Conservation (phyloP, 2,888 invertebrate genomes). For the Diarsia brunnea region DNA sequence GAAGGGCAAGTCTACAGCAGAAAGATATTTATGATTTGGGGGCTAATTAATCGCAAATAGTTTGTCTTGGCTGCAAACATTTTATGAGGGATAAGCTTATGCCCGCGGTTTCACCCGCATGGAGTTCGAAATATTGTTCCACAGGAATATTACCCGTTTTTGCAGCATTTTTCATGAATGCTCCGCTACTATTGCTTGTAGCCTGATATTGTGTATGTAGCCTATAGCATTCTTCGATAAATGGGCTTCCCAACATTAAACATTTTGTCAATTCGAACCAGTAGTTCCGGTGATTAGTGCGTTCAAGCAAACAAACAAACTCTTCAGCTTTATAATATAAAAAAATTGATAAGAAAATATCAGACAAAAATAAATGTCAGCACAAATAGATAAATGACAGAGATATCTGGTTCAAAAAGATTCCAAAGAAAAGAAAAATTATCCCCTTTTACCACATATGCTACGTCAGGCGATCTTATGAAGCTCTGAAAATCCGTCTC, state of each 20-base stretch:
- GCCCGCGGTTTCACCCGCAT: too few relatives aligned
- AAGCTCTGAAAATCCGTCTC: constrained; percentile 90
- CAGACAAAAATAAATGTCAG: not conserved
- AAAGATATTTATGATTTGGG: not conserved
- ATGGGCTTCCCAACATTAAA: too few relatives aligned
- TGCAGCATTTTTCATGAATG: too few relatives aligned
- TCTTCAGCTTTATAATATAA: too few relatives aligned
- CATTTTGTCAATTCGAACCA: too few relatives aligned
- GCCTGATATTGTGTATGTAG: too few relatives aligned
- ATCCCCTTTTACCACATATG: constrained; percentile 58
- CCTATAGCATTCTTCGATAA: too few relatives aligned
- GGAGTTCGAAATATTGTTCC: too few relatives aligned
- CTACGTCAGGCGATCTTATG: constrained; percentile 79
- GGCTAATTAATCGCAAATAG: not conserved
- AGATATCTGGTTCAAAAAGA: not conserved
- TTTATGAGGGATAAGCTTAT: not conserved
- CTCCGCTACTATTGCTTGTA: too few relatives aligned
- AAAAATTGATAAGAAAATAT: not conserved
- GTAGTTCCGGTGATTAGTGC: too few relatives aligned
- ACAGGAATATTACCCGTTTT: too few relatives aligned
- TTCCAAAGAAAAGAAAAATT: constrained; percentile 6
- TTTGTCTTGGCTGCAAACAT: not conserved
- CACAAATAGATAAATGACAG: not conserved
- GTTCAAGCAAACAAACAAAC: too few relatives aligned
- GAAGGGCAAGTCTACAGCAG: not conserved